Base-by-base conservation (phyloP, 2,113 vertebrate species). In the Anser brachyrhynchus region DNA sequence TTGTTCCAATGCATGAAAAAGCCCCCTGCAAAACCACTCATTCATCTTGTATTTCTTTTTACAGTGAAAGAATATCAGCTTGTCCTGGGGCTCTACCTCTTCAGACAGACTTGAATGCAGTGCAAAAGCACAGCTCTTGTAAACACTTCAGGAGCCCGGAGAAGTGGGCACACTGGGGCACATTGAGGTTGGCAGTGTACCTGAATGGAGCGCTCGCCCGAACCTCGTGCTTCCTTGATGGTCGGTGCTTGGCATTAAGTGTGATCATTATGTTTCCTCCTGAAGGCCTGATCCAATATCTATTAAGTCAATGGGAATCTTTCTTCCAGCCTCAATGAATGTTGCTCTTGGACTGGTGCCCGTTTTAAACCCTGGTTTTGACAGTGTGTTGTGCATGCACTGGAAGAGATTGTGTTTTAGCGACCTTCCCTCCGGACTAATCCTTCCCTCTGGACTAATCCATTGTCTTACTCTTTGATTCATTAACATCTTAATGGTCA, bases 1-100 rank as follows among this genome's bases (percentile, higher is more conserved):
- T 62, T 88, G 64, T 33, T 75, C n/a, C 15, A 5, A 55, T 65
- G 81, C 84, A 94, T 61, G 49, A 86, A 95, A 91, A n/a, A 57
- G 1, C 5, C 21, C 33, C 41, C 93, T 72, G 37, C 6, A 18
- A 76, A 93, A 37, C 13, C 79, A 61, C 26, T 75, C 71, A 55
- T 72, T 85, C 4, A 1, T 49, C 76, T 91, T 85, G 66, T 82
- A 41, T 94, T 78, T 54, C 49, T 59, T 90, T 96, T 93, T 78
- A 84, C 29, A 88, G n/a, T 12, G 21, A 83, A 94, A 87, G 69
- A 79, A 86, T 85, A 28, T 51, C 76, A 80, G 69, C 19, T 76
- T 89, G 79, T 97, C 66, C 85, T 93, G 39, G 65, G 88, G 78
- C 92, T 62, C 95, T 95, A 92, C 17, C 23, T 85, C 81, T 95